Evolutionary conservation across 2,113 vertebrate genomes (phyloP).

Genomic region (Mesembrinibis cayennensis): DNA sequence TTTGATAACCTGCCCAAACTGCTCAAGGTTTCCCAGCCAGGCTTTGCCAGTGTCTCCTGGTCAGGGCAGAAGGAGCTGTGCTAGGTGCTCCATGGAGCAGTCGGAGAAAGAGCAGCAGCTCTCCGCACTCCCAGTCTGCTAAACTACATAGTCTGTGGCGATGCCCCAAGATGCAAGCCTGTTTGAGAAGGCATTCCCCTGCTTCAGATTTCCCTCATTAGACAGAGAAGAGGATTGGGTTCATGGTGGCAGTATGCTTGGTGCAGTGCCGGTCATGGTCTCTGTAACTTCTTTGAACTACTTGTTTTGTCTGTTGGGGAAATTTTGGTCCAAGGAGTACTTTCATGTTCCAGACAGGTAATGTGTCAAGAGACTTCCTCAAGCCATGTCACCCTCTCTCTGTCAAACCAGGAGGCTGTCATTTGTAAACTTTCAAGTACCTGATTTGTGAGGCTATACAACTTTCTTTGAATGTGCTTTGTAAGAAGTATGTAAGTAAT

Average conservation of each 20-base stretch:
- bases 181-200: not conserved
- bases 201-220: not conserved
- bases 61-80: not conserved
- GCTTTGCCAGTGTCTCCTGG: not conserved
- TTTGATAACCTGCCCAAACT: not conserved
- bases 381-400: not conserved
- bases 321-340: not conserved
- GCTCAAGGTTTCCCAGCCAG: not conserved
- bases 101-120: rapidly evolving
- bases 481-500: not conserved
- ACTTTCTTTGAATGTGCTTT: not conserved
- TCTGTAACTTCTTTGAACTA: not conserved
- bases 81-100: rapidly evolving
- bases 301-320: not conserved
- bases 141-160: rapidly evolving
- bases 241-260: not conserved
- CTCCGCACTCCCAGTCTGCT: rapidly evolving
- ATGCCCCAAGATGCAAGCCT: rapidly evolving
- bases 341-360: not conserved
- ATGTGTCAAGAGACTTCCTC: not conserved
- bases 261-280: not conserved
- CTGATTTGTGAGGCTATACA: not conserved
- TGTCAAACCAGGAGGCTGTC: not conserved
- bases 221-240: too few relatives aligned
- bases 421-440: not conserved